phyloP scores from a whole-genome alignment of 2,797 vertebrate genomes.

The Myotis vivesi region DNA sequence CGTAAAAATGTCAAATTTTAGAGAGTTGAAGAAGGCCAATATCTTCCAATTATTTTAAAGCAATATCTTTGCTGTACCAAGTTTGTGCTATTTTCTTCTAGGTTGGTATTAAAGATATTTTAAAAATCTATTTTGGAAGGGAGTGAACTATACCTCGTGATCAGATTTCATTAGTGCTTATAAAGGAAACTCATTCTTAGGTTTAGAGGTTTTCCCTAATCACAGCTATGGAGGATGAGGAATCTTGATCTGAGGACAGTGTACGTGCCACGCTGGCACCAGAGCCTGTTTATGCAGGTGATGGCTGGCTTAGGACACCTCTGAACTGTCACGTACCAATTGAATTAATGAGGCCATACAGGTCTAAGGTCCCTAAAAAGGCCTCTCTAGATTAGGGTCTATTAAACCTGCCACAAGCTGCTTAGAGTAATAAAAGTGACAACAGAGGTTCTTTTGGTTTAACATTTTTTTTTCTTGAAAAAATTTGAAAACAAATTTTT shows the following conservation, averaged over 20 bases:
- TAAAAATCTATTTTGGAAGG: conserved; percentile 11
- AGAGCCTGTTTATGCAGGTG: conserved; percentile 79
- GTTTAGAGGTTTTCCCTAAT: conserved; percentile 48
- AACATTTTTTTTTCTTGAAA: conserved; percentile 39
- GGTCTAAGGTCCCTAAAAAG: conserved; percentile 83
- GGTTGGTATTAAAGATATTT: conserved; percentile 21
- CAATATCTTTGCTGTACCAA: neutral
- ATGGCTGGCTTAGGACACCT: conserved; percentile 80
- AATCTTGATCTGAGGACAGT: conserved; percentile 67
- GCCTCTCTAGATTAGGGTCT: conserved; percentile 79
- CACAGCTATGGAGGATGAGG: conserved; percentile 20
- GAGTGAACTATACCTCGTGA: neutral
- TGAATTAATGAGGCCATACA: conserved; percentile 84
- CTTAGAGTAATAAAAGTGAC: conserved; percentile 74
- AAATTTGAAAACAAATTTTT: conserved; percentile 37
- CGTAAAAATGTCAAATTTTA: conserved; percentile 45
- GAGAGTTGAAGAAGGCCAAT: conserved; percentile 18
- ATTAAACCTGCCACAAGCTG: conserved; percentile 80
- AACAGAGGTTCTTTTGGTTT: conserved; percentile 74
- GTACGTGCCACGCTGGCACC: conserved; percentile 61
- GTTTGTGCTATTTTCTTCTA: conserved; percentile 3
- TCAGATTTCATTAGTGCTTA: conserved; percentile 34
- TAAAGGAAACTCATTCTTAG: neutral
- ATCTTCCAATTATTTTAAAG: conserved; percentile 50
- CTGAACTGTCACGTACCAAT: conserved; percentile 82